Conservation (phyloP, 2,888 invertebrate species). For the Agrochola lychnidis region DNA sequence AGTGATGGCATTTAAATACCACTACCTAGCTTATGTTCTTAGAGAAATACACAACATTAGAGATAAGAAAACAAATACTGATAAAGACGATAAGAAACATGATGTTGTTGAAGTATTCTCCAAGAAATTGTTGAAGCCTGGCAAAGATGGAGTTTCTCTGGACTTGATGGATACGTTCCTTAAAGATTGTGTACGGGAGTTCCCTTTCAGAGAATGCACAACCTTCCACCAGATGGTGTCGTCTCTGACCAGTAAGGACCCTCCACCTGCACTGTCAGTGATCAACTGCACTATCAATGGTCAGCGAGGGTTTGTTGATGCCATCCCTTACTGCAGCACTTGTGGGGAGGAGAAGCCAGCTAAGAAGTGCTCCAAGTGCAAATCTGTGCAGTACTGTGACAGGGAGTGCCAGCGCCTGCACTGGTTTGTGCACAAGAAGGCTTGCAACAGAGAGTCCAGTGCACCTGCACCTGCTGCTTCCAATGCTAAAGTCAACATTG, state of each 20-base stretch:
- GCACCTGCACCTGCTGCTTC: constrained; percentile 74
- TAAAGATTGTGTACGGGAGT: constrained; percentile 96
- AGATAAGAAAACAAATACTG: constrained; percentile 91
- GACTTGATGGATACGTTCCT: constrained; percentile 94
- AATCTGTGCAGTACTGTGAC: constrained; percentile 98
- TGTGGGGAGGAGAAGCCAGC: constrained; percentile 97
- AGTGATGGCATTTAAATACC: constrained; percentile 97
- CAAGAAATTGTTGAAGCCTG: constrained; percentile 94
- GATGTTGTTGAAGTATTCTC: constrained; percentile 94
- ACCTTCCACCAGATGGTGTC: constrained; percentile 96
- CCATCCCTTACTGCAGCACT: constrained; percentile 94
- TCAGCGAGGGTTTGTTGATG: constrained; percentile 94
- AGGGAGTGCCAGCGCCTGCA: constrained; percentile 98
- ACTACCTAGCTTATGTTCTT: constrained; percentile 95
- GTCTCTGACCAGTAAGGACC: constrained; percentile 94
- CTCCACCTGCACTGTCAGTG: constrained; percentile 93
- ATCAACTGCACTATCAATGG: constrained; percentile 96
- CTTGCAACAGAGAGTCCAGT: constrained; percentile 92
- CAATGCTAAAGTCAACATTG: constrained; percentile 79
- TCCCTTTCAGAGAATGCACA: constrained; percentile 97
- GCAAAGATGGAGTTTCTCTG: constrained; percentile 92
- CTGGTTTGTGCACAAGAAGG: constrained; percentile 97
- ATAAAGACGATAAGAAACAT: constrained; percentile 90
- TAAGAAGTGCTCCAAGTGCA: constrained; percentile 98
- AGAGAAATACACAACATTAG: constrained; percentile 93